A percentile compares a stretch with the other conserved stretches of the same genome.
These are phyloP conservation scores for Bedellia somnulentella DNA, from an alignment of 2,888 invertebrate species.

Conservation along the genomic window DNA sequence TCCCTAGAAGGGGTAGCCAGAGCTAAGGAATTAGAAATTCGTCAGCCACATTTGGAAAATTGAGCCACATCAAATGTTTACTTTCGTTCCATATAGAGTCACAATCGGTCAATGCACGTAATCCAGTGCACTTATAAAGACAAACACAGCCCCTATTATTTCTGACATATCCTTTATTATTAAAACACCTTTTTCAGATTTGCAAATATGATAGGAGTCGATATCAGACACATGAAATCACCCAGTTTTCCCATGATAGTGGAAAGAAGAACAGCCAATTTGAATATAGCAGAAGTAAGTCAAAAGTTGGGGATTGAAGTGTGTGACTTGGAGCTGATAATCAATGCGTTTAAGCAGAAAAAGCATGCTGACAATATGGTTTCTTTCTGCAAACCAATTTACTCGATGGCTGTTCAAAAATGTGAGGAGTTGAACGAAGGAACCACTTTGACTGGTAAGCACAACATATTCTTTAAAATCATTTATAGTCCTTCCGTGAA, in stretches of 20 bases:
- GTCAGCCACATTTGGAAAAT: too few relatives aligned
- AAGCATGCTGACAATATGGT: conserved; percentile 74
- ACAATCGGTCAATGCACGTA: too few relatives aligned
- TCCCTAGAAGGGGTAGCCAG: too few relatives aligned
- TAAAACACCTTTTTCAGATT: conserved; percentile 24
- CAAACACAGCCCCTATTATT: too few relatives aligned
- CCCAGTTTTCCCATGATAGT: conserved; percentile 32
- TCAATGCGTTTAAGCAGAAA: conserved; percentile 73
- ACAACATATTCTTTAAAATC: conserved; percentile 4
- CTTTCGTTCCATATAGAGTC: too few relatives aligned
- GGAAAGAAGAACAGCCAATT: conserved; percentile 20
- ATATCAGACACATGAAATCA: conserved; percentile 38
- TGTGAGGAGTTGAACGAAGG: conserved; percentile 67
- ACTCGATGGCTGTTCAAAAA: conserved; percentile 70
- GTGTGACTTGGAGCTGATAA: conserved; percentile 67
- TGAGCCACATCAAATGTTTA: too few relatives aligned
- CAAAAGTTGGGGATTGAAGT: conserved; percentile 59
- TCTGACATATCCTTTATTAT: too few relatives aligned
- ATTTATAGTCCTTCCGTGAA: too few relatives aligned
- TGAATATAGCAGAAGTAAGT: conserved; percentile 22
- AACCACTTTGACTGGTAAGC: conserved; percentile 63
- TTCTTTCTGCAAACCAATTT: conserved; percentile 70
- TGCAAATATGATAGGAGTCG: conserved; percentile 39
- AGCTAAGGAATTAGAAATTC: too few relatives aligned
- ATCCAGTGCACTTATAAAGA: too few relatives aligned